Conservation (phyloP, 2,888 invertebrate species). For the Mesorhabditis spiculigera region DNA sequence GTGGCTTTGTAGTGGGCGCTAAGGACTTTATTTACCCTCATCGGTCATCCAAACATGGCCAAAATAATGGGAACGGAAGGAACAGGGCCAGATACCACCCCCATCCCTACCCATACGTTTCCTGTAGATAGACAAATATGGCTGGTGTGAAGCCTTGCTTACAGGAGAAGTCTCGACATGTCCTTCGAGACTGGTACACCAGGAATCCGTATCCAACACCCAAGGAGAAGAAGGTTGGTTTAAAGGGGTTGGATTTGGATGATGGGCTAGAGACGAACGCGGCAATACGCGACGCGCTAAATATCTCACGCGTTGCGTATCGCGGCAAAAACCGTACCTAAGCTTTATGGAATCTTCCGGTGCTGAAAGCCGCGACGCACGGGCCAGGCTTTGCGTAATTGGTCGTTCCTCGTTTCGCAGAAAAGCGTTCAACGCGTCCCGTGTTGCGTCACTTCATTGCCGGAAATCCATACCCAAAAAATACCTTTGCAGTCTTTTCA, state of each 20-base stretch:
- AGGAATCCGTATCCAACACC: conserved; percentile 93
- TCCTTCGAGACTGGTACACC: conserved; percentile 75
- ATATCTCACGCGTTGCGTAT: no score
- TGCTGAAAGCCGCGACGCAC: no score
- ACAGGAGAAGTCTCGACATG: conserved; percentile 70
- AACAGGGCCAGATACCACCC: background rate
- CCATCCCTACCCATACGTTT: background rate
- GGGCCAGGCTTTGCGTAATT: no score
- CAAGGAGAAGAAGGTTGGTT: conserved; percentile 74
- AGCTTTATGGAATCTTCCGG: no score
- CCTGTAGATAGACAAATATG: background rate
- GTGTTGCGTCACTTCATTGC: no score
- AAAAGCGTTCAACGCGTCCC: no score
- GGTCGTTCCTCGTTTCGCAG: no score
- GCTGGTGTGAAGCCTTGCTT: background rate
- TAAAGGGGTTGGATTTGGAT: background rate
- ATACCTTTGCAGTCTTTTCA: no score
- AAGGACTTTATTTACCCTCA: background rate
- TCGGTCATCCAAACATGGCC: background rate
- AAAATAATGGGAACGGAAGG: conserved; percentile 3
- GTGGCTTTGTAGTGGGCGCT: background rate
- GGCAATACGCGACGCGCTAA: no score
- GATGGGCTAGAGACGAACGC: background rate
- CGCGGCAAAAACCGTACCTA: no score
- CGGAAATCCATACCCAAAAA: no score